Evolutionary conservation across 2,888 invertebrate species (phyloP), one percentile per base, ranked within the genome.

Genomic region (Norana najaformis): DNA sequence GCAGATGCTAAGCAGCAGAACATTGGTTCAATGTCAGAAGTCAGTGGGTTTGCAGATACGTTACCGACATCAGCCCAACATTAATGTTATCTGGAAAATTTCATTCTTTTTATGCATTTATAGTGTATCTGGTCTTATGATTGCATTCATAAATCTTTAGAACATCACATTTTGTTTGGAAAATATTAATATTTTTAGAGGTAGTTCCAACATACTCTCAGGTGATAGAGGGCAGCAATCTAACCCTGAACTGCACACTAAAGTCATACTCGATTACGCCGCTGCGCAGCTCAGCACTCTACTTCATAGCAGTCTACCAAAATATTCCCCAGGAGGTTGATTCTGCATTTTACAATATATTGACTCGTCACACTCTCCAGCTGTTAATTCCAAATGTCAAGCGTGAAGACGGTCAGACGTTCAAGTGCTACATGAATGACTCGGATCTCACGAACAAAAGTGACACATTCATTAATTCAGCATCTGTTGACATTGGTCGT

Each of bases 341-440:
- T 39, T 18, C 30, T 5, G 8, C n/a, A 18, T 88, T 36, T 88
- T 88, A 88, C 39, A n/a, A 39, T 34, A 39, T 47, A 35, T 13
- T 34, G 39, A 34, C 34, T 88, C 18, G 20, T 34, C 1, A 37
- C 30, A 88, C 88, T 38, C 37, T 88, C 20, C 36, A 41, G 39
- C 37, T 88, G 5, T n/a, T 39, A n/a, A 34, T 88, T 39, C 39
- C 41, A 38, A 39, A 88, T 39, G 88, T 88, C 37, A 88, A 47
- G 34, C 47, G 39, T 39, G 88, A 88, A 34, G 34, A 37, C 18
- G 39, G 41, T 38, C 5, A 37, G 0, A 30, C n/a, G 1, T 88
- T 41, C 88, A 88, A 47, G 30, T 88, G 88, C 37, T 88, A 38
- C 39, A 39, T 88, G 39, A 88, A 47, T n/a, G 88, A 88, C 20